Evolutionary conservation across 2,888 invertebrate species (phyloP).

Genomic region (Timandra comae): DNA sequence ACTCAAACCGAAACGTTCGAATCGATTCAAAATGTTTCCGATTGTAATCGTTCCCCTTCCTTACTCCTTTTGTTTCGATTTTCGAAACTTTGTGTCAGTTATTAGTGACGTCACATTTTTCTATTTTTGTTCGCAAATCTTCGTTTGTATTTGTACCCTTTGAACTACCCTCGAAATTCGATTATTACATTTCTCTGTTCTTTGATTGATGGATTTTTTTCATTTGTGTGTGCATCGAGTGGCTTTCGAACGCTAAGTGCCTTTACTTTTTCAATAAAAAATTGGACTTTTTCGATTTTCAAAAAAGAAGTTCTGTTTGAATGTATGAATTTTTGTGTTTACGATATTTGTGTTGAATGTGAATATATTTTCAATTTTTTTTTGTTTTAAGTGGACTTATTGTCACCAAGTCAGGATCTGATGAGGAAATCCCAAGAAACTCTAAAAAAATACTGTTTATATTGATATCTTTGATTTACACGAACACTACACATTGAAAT

Average conservation of each 20-base stretch:
- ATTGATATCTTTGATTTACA: no score
- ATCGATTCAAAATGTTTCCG: slow-evolving; percentile 24
- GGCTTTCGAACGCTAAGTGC: slow-evolving; percentile 56
- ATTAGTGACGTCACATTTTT: slow-evolving; percentile 56
- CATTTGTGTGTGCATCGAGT: slow-evolving; percentile 45
- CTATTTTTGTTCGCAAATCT: slow-evolving; percentile 46
- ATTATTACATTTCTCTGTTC: slow-evolving; percentile 67
- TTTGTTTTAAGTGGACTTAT: no score
- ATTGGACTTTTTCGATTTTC: no score
- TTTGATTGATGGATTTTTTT: slow-evolving; percentile 70
- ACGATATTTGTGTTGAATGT: no score
- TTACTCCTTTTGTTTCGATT: slow-evolving; percentile 48
- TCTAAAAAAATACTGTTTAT: no score
- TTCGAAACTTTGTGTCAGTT: slow-evolving; percentile 65
- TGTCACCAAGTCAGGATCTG: no score
- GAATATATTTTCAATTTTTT: no score
- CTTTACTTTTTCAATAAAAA: slow-evolving; percentile 31
- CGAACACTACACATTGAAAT: no score
- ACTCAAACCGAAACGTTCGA: background rate
- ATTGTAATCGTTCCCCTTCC: slow-evolving; percentile 49
- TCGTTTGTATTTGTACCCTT: slow-evolving; percentile 56
- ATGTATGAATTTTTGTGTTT: no score
- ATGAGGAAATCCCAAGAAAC: no score
- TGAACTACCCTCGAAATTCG: slow-evolving; percentile 68
- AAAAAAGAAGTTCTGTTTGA: no score